Base-by-base conservation (phyloP, 2,888 invertebrate genomes). In the Dorcus hopei region DNA sequence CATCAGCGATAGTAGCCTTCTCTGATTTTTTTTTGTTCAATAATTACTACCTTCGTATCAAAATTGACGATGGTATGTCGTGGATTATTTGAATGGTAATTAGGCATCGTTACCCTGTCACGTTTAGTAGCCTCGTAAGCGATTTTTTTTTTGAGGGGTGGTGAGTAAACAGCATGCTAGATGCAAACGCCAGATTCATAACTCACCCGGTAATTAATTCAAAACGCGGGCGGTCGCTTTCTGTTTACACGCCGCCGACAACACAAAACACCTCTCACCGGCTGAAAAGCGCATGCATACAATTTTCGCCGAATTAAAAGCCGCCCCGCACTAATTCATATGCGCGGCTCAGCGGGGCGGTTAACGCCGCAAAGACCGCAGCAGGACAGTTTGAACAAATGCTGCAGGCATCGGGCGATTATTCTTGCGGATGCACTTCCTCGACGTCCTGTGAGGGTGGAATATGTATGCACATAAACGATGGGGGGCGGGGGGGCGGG, bases 241-340 rank as follows among this genome's bases (percentile, higher is more conserved):
- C 45, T 45, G 45, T 45, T 9, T 45, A 19, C n/a, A 16, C 42
- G 42, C 14, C 42, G 42, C 19, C 45, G 45, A 45, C 45, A 45
- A 45, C 45, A 45, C 45, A 45, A 45, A 45, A 45, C 45, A 45
- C 45, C 14, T 33, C 26, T 33, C 26, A n/a, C 45, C 45, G 9
- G 45, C 45, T 11, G 45, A 45, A 45, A 45, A 19, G 45, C 45
- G 45, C 14, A 11, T 5, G 19, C 16, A 19, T 19, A 23, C 23
- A 45, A 38, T 52, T 52, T 52, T 16, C 19, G 14, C 38, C 52
- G 59, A 58, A 60, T 62, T 60, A 60, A 56, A 61, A 57, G 48
- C 62, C 56, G 19, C 58, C 57, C 14, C 51, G 26, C 26, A 57
- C 58, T 62, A 62, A 62, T 60, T 62, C 62, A 62, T 62, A 62